Base-by-base conservation (phyloP, 2,888 invertebrate genomes). In the Drosophila flavopinicola region DNA sequence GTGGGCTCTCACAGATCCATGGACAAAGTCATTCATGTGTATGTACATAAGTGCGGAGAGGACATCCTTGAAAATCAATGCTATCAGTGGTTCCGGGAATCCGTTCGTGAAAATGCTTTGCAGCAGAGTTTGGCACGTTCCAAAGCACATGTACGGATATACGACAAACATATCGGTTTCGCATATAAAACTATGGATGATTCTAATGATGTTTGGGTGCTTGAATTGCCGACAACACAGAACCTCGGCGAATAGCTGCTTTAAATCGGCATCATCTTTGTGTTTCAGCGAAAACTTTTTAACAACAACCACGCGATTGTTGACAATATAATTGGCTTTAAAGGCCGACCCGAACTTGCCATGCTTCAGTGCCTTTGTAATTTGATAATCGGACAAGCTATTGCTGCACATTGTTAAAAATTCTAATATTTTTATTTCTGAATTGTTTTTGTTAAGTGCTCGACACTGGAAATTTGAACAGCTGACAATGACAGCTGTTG, bases 1-100 rank as follows among this genome's bases (percentile, higher is more conserved):
- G 90, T 96, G 95, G 2, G 96, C 96, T 75, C 95, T 93, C 44
- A 98, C 93, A 64, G 96, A 95, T 86, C 97, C 95, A 91, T 98
- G 98, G 78, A 98, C 95, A 89, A 94, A 95, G 52, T 96, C 95
- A 88, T 95, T 95, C 69, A 93, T 93, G 90, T 98, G 98, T 64
- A 98, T 93, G 91, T 98, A 98, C 80, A 95, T 94, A 38, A 98
- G 91, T 0, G 95, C 98, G 6, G 86, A 74, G 1, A 98, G 91
- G 3, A 96, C 93, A 91, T 97, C 97, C 78, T 94, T 93, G 51
- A 97, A 90, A 75, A 98, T 95, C 51, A 95, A 93, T 7, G 96
- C 94, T 77, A 97, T 95, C 6, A 96, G 95, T 42, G 94, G 91
- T 91, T 98, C 98, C 0, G 96, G 95, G 53, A 98, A 92, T 2